These are phyloP conservation scores for Drosophila mojavensis DNA, from an alignment of 1,140 invertebrate genomes.

Conservation along the genomic window DNA sequence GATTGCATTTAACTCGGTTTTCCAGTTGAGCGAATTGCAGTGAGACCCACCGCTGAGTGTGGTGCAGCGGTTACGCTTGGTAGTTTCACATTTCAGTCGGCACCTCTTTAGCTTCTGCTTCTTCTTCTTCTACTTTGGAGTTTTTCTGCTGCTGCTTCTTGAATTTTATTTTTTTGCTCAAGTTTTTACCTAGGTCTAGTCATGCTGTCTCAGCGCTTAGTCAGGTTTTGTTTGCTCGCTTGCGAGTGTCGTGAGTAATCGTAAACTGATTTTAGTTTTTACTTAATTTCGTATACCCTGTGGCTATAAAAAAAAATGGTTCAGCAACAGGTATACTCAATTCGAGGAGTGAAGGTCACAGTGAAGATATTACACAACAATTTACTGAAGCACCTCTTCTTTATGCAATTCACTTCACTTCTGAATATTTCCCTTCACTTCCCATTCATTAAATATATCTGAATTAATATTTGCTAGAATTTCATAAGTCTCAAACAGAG, in stretches of 20 bases:
- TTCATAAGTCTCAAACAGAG: background rate
- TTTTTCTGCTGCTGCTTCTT: background rate
- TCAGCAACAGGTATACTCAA: too few relatives aligned
- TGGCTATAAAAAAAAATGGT: background rate
- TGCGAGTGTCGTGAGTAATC: constrained; percentile 61
- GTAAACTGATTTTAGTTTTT: constrained; percentile 51
- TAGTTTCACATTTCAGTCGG: constrained; percentile 31
- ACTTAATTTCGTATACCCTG: constrained; percentile 10
- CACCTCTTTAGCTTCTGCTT: background rate
- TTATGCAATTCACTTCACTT: too few relatives aligned
- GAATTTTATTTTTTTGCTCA: constrained; percentile 5
- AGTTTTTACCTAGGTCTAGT: constrained; percentile 28
- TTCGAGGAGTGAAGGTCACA: too few relatives aligned
- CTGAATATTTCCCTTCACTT: too few relatives aligned
- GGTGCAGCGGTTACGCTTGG: constrained; percentile 23
- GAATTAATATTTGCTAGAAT: too few relatives aligned
- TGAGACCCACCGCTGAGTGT: constrained; percentile 23
- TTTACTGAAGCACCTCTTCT: too few relatives aligned
- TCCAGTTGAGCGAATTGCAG: constrained; percentile 59
- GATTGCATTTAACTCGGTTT: constrained; percentile 67
- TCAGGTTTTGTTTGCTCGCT: constrained; percentile 54
- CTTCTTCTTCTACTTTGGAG: background rate
- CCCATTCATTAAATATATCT: too few relatives aligned
- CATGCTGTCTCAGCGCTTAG: constrained; percentile 54
- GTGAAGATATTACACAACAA: too few relatives aligned